Evolutionary conservation across 1,140 invertebrate genomes (phyloP).

Genomic region (Ceratitis capitata): DNA sequence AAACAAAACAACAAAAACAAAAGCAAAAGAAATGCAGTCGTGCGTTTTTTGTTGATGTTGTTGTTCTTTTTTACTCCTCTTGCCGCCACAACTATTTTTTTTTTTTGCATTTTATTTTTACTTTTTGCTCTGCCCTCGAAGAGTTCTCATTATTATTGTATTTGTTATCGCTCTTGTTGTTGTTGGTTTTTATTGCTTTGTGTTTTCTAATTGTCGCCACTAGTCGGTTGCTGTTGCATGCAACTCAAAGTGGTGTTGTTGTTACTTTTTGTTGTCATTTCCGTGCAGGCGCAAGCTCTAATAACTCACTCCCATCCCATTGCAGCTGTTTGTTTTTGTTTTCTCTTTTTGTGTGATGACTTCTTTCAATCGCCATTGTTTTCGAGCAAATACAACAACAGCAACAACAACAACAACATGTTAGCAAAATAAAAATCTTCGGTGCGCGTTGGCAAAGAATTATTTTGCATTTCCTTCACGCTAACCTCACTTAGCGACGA

Average conservation of each 20-base stretch:
- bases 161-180: not conserved
- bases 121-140: not conserved
- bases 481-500: not conserved
- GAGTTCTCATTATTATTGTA: constrained; percentile 21
- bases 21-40: too few species aligned
- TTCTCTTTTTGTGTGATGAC: not conserved
- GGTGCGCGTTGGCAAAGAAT: not conserved
- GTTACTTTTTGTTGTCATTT: not conserved
- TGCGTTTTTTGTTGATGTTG: not conserved
- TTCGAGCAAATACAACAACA: not conserved
- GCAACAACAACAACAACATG: not conserved
- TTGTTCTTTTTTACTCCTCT: not conserved
- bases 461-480: not conserved
- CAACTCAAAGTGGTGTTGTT: not conserved
- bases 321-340: not conserved
- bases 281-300: constrained; percentile 10
- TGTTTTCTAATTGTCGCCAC: not conserved
- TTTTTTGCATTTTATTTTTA: too few species aligned
- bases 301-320: constrained; percentile 5
- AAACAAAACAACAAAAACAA: not conserved
- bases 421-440: not conserved
- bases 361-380: constrained; percentile 22
- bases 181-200: not conserved
- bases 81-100: not conserved
- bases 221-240: not conserved